Conservation (phyloP, 2,113 vertebrate species). For the Prochilodus magdalenae region DNA sequence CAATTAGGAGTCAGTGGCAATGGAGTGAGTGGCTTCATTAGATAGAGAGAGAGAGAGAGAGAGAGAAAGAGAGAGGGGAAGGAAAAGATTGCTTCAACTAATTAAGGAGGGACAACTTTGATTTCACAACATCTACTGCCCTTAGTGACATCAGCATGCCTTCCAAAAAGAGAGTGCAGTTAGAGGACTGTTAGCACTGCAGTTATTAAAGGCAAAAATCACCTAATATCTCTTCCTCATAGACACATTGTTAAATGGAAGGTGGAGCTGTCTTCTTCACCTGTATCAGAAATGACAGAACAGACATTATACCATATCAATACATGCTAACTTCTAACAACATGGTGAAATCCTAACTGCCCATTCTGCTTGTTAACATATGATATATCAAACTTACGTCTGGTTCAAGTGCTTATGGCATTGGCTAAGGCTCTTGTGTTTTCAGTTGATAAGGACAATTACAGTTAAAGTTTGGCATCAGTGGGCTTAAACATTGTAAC, state of each 20-base stretch:
- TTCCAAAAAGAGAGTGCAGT: conserved; percentile 36
- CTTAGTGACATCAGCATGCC: conserved; percentile 8
- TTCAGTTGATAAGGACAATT: too few species aligned
- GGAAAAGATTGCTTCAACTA: conserved; percentile 71
- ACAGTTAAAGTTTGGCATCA: too few species aligned
- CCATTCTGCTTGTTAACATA: too few species aligned
- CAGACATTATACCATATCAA: not conserved
- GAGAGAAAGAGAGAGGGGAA: conserved; percentile 25
- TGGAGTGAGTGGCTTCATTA: conserved; percentile 58
- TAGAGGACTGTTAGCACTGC: conserved; percentile 31
- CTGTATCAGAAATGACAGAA: not conserved
- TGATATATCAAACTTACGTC: too few species aligned
- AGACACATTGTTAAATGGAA: conserved; percentile 15
- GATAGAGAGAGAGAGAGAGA: conserved; percentile 5
- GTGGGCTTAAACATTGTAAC: too few species aligned
- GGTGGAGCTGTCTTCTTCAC: conserved; percentile 3
- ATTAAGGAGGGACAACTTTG: conserved; percentile 74
- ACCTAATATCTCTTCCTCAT: not conserved
- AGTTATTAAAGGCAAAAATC: conserved; percentile 21
- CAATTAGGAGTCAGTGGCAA: conserved; percentile 68
- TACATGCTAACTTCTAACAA: not conserved
- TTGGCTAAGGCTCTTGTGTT: too few species aligned
- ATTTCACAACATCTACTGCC: conserved; percentile 56
- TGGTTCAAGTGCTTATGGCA: too few species aligned
- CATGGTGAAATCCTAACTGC: too few species aligned